phyloP scores from a whole-genome alignment of 1,140 invertebrate species.

The Drosophila grimshawi region DNA sequence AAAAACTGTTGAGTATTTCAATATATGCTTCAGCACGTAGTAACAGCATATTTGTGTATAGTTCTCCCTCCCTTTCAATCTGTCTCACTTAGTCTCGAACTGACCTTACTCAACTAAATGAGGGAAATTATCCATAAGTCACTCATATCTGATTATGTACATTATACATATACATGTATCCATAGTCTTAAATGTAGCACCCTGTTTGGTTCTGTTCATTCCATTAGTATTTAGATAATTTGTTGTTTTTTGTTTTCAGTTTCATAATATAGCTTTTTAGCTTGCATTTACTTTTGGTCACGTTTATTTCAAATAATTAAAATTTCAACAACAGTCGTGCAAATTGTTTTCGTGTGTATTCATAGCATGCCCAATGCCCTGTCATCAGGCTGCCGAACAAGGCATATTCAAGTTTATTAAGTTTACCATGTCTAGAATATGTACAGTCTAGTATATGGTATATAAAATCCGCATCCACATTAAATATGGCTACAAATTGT shows the following conservation, averaged over 20 bases:
- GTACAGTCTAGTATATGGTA: too few relatives aligned
- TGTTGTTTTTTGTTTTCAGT: slow-evolving; percentile 35
- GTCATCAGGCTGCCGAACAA: background rate
- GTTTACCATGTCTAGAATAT: too few relatives aligned
- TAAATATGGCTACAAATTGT: too few relatives aligned
- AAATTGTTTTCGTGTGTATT: slow-evolving; percentile 28
- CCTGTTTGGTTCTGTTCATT: slow-evolving; percentile 8
- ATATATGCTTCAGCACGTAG: slow-evolving; percentile 8
- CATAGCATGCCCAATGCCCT: slow-evolving; percentile 11
- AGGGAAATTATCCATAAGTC: too few relatives aligned
- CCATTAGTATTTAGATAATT: background rate
- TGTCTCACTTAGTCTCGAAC: background rate
- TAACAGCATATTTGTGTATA: background rate
- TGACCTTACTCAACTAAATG: background rate
- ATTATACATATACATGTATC: background rate
- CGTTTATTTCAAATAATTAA: slow-evolving; percentile 64
- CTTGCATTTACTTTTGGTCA: slow-evolving; percentile 51
- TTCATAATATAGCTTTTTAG: slow-evolving; percentile 16
- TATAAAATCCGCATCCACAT: too few relatives aligned
- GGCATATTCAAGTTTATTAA: background rate
- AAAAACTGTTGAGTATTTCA: background rate
- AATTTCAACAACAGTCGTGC: slow-evolving; percentile 36
- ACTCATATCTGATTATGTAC: too few relatives aligned
- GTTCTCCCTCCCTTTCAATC: background rate
- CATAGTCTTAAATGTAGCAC: slow-evolving; percentile 2